Evolutionary conservation across 1,140 invertebrate genomes (phyloP), one percentile per base, ranked within the genome.

Genomic region (Zaprionus ornatus): DNA sequence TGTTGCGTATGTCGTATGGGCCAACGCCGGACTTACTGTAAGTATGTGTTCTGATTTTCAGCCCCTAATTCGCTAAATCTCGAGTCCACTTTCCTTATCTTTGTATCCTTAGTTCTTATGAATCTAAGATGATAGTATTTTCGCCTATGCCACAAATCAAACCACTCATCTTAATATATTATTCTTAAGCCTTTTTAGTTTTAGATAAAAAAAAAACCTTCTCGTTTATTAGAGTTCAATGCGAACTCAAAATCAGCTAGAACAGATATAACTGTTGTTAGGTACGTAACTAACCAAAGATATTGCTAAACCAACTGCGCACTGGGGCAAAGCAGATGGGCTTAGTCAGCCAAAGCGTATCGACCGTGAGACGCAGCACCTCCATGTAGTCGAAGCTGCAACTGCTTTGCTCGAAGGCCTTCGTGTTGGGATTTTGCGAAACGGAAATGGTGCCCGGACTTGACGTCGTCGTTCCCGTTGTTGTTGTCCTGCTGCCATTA

Each of bases 301-400:
- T 85, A 19, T 91, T 91, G 15, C 79, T 79, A 42, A 91, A 91
- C 91, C 91, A 91, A 42, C 78, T 91, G 25, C 91, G 72, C 13
- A 90, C 19, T 3, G 91, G 91, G 0, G 91, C 86, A 48, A 90
- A 81, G 68, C 91, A 92, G 52, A 82, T 40, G 7, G 91, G 90
- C 21, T 91, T 91, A 17, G 82, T 91, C n/a, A 92, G n/a, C 91
- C 91, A 91, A 5, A 92, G 50, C 0, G 85, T 75, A 65, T 91
- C 91, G 37, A 91, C 90, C 4, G 87, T 82, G 1, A 92, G 75
- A 29, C 83, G 78, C 25, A 92, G 77, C 13, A 88, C 86, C 62
- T 92, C 87, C 79, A 82, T 83, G 54, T 88, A 87, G 59, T 90
- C 82, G 21, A 91, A 92, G 56, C 63, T 77, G 59, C 91, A 92